These are phyloP conservation scores for Eilema caniola DNA, from an alignment of 2,888 invertebrate species.

Conservation along the genomic window DNA sequence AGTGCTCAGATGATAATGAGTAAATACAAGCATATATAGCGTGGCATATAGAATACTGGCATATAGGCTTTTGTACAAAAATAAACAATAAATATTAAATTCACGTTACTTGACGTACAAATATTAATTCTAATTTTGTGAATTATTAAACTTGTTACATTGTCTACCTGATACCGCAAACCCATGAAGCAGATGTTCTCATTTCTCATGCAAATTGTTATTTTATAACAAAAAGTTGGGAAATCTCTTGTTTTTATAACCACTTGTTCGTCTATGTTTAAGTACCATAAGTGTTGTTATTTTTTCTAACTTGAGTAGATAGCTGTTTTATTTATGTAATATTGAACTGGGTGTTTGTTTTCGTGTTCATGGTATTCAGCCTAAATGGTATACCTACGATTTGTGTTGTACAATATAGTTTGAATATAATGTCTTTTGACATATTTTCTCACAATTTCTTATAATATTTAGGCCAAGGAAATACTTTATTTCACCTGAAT, in stretches of 20 bases:
- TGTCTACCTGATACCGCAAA: slow-evolving; percentile 54
- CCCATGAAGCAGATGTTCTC: slow-evolving; percentile 67
- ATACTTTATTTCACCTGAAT: too few species aligned
- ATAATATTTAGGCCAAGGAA: too few species aligned
- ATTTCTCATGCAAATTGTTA: slow-evolving; percentile 75
- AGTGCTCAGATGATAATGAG: too few species aligned
- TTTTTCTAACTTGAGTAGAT: not conserved
- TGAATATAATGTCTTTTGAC: too few species aligned
- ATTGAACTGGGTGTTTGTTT: slow-evolving; percentile 2
- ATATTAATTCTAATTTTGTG: slow-evolving; percentile 49
- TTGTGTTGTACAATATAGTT: too few species aligned
- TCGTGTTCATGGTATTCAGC: not conserved
- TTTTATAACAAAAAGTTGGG: slow-evolving; percentile 69
- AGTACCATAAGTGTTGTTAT: slow-evolving; percentile 16
- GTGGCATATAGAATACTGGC: too few species aligned
- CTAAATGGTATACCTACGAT: not conserved
- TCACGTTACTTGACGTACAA: slow-evolving; percentile 10
- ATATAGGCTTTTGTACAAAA: not conserved
- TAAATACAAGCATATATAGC: too few species aligned
- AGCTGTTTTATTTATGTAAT: not conserved
- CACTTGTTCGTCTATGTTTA: slow-evolving; percentile 50
- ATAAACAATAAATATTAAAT: not conserved
- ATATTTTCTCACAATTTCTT: too few species aligned
- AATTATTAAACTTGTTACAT: slow-evolving; percentile 61
- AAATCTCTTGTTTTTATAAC: slow-evolving; percentile 59